Evolutionary conservation across 1,140 invertebrate genomes (phyloP).

Genomic region (Panagrolaimus sp.): DNA sequence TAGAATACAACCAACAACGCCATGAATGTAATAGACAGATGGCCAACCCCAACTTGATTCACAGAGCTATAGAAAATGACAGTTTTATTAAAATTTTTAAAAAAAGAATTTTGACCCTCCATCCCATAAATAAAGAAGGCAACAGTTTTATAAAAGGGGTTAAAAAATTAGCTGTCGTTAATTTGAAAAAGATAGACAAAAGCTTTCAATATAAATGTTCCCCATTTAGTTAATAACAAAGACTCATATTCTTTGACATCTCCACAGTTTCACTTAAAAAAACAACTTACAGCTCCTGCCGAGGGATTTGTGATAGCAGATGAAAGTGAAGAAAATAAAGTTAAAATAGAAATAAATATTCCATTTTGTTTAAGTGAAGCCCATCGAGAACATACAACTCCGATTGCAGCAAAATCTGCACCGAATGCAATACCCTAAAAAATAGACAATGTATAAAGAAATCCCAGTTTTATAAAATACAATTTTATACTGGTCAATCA

Average conservation of each 20-base stretch:
- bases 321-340: constrained; percentile 18
- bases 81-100: not conserved
- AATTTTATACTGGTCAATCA: too few relatives aligned
- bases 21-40: constrained; percentile 21
- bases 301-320: constrained; percentile 14
- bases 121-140: too few relatives aligned
- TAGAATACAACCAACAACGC: constrained; percentile 9
- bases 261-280: not conserved
- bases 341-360: constrained; percentile 16
- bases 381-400: constrained; percentile 6
- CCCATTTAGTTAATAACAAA: too few relatives aligned
- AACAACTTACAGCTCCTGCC: constrained; percentile 21
- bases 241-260: too few relatives aligned
- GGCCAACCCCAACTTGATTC: constrained; percentile 23
- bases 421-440: constrained; percentile 20
- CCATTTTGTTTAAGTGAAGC: constrained; percentile 22
- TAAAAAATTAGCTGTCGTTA: too few relatives aligned
- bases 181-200: too few relatives aligned
- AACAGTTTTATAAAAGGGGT: too few relatives aligned
- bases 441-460: too few relatives aligned
- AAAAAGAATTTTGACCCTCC: too few relatives aligned
- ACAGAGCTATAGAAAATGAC: constrained; percentile 18
- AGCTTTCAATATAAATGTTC: too few relatives aligned
- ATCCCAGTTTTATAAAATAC: too few relatives aligned
- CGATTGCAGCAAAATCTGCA: constrained; percentile 29